phyloP scores from a whole-genome alignment of 2,888 invertebrate genomes.

The Netelia fuscicornis region DNA sequence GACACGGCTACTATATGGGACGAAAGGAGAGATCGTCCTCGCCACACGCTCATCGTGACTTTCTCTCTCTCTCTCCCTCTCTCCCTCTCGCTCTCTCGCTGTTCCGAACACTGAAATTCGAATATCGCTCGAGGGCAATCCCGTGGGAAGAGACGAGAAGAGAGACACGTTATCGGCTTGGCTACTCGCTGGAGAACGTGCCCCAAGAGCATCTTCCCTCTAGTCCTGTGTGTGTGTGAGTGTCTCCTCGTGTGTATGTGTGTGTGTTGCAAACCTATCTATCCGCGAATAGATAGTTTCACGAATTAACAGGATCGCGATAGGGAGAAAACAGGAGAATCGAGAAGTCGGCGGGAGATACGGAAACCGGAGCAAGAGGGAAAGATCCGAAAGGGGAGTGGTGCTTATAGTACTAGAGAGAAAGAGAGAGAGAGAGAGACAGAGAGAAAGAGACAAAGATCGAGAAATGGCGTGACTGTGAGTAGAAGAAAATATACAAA shows the following conservation, averaged over 20 bases:
- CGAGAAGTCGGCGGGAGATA: constrained; percentile 13
- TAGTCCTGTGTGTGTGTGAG: not conserved
- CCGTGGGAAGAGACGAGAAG: constrained; percentile 61
- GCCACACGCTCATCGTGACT: constrained; percentile 51
- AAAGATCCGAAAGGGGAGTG: not conserved
- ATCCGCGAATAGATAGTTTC: constrained; percentile 58
- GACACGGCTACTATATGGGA: constrained; percentile 21
- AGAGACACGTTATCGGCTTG: constrained; percentile 63
- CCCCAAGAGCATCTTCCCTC: constrained; percentile 55
- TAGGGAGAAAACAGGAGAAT: constrained; percentile 41
- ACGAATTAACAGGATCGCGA: constrained; percentile 63
- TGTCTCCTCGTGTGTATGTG: not conserved
- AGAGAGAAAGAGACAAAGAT: constrained; percentile 3
- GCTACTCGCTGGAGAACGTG: constrained; percentile 48
- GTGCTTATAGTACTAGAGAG: not conserved
- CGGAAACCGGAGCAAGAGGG: constrained; percentile 10
- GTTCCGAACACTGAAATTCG: constrained; percentile 61
- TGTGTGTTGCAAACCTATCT: constrained; percentile 13
- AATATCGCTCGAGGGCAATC: constrained; percentile 61
- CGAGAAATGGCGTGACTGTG: constrained; percentile 48
- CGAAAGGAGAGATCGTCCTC: constrained; percentile 58
- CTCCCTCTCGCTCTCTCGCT: constrained; percentile 28
- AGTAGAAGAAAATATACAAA: constrained; percentile 32
- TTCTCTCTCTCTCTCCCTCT: constrained; percentile 17
- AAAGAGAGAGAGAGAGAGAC: not conserved